Evolutionary conservation across 2,797 vertebrate species (phyloP), one percentile per base, ranked within the genome.

Genomic region (Yasuhikotakia modesta): DNA sequence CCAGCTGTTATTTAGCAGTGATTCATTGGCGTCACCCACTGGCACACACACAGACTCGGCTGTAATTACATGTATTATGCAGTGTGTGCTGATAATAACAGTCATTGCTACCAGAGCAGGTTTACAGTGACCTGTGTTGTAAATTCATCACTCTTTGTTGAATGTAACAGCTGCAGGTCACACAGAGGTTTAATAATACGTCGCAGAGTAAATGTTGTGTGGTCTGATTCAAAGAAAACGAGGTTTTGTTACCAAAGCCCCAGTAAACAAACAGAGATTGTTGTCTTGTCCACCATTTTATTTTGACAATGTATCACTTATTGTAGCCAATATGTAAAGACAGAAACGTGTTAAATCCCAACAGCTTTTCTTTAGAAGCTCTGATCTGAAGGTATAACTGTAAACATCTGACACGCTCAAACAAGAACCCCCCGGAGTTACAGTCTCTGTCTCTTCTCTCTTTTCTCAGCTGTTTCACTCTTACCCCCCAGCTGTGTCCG

Each of bases 401-500:
- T 78, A 55, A 53, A 70, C 57, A 60, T 85, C 68, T 71, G 58
- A 64, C 68, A 70, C 16, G 6, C 27, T 78, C 76, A 78, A 43
- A 70, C 45, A 27, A 32, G 39, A 69, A 32, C 19, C 75, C 50
- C 32, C 16, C 2, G 1, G 35, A 55, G 60, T 71, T 71, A 78
- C 60, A 55, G 16, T 50, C 4, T 35, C 53, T 70, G 12, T 69
- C 19, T 75, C 52, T n/a, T 67, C 35, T 70, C 27, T 86, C 82
- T 85, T 88, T 69, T 90, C 87, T 19, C 93, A 99, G 97, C 95
- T 98, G 89, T 98, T 99, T 91, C 97, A 98, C 91, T 96, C 97
- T 82, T 99, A 97, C 81, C 97, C 96, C 81, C 96, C 97, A 67
- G 94, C 96, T 77, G 96, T 99, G 88, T 97, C 97, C 86, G 96